Evolutionary conservation across 2,113 vertebrate species (phyloP).

Genomic region (Ornithorhynchus anatinus): DNA sequence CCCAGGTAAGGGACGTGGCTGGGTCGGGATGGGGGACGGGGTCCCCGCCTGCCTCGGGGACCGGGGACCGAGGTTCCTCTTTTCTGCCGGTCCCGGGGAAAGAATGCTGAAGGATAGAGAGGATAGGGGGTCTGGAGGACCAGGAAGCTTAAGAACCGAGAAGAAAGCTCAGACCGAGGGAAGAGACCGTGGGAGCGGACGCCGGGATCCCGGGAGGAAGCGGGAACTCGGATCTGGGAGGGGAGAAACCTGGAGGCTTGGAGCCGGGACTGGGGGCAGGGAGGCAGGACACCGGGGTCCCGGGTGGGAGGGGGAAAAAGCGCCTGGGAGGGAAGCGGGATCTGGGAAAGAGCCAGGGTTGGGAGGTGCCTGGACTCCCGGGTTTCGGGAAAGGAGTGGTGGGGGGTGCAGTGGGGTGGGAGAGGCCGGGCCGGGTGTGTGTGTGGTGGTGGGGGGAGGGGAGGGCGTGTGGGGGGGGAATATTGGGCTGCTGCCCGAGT

Average conservation of each 20-base stretch:
- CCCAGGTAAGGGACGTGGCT: constrained; percentile 50
- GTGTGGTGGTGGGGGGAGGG: neutral
- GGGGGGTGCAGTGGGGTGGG: neutral
- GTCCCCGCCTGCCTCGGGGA: too few species aligned
- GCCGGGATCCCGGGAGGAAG: neutral
- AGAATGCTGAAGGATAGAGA: neutral
- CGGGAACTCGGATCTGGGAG: neutral
- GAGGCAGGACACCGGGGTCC: neutral
- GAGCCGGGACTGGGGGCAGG: neutral
- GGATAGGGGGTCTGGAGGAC: neutral
- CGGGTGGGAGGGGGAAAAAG: neutral
- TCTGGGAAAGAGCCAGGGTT: neutral
- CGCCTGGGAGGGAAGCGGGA: too few species aligned
- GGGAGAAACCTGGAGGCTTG: neutral
- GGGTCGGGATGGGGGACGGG: too few species aligned
- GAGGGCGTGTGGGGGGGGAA: neutral
- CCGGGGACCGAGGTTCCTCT: too few species aligned
- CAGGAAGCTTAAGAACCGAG: too few species aligned
- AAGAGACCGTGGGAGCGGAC: too few species aligned
- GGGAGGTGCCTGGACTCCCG: neutral
- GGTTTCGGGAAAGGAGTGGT: neutral
- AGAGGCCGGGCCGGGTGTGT: neutral
- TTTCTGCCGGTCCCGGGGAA: too few species aligned
- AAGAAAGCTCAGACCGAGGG: too few species aligned
- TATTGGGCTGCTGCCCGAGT: neutral